Evolutionary conservation across 2,113 vertebrate genomes (phyloP).

Genomic region (Corythaixoides concolor): DNA sequence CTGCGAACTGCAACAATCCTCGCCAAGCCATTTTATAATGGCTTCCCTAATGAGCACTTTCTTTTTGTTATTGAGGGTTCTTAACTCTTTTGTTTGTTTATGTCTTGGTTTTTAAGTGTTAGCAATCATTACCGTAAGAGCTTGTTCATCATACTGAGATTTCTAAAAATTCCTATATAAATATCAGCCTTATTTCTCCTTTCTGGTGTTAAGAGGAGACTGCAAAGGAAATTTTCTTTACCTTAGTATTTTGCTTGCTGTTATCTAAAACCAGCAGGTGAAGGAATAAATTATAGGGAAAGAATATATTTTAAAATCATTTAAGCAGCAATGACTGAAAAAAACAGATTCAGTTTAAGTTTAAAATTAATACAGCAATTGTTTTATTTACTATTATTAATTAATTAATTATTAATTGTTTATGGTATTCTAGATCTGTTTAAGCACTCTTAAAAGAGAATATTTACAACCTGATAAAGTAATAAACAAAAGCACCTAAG

Average conservation of each 20-base stretch:
- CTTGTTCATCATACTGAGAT: not conserved
- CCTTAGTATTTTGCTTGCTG: not conserved
- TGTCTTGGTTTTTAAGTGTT: not conserved
- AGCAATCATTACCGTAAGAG: not conserved
- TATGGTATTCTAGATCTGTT: not conserved
- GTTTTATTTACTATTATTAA: not conserved
- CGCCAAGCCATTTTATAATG: not conserved
- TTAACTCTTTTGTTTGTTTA: slow-evolving; percentile 11
- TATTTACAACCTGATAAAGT: not conserved
- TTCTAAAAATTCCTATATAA: not conserved
- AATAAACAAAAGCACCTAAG: not conserved
- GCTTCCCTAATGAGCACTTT: not conserved
- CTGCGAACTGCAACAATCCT: not conserved
- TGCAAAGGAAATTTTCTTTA: not conserved
- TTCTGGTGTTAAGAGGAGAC: not conserved
- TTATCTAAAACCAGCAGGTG: not conserved
- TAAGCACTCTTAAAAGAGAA: not conserved
- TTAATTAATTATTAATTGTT: no score
- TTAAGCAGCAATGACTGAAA: not conserved
- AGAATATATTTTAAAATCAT: not conserved
- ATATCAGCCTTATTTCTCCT: not conserved
- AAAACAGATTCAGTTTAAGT: not conserved
- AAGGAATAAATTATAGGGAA: not conserved
- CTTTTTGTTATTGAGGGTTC: not conserved
- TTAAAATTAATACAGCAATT: not conserved